Evolutionary conservation across 2,113 vertebrate species (phyloP), one percentile per base, ranked within the genome.

Genomic region (Athene cunicularia): DNA sequence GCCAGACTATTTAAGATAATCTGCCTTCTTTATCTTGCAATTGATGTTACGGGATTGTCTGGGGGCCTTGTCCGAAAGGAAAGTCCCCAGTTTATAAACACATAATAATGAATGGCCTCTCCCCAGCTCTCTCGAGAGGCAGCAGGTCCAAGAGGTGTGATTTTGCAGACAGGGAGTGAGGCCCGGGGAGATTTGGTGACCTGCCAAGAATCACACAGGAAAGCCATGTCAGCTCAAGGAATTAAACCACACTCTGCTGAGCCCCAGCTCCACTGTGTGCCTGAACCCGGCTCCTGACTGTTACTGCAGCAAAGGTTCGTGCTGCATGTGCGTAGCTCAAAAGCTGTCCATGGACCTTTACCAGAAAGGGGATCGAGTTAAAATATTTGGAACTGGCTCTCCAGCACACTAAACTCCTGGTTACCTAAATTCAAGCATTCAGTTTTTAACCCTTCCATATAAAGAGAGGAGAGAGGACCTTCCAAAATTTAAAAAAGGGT

Each of bases 121-220:
- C 83, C 89, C 27, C 60, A 45, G 53, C 86, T 75, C 86, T 75
- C 64, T 80, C 3, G 0, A 1, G 8, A 85, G 74, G 91, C 94
- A 79, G 89, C 73, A 84, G 93, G 86, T 96, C 86, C 8, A 0
- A 80, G 91, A 95, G 93, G 97, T 96, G 94, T 91, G 92, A 96
- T 93, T 96, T 88, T 90, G 77, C 83, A 97, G 94, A 85, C 89
- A 87, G 58, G 58, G 91, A 95, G n/a, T 59, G 93, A 96, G 89
- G 91, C 91, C 91, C 84, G 88, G 6, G 37, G 70, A 95, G 93
- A 96, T 90, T 89, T 96, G 96, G 93, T 89, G 60, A 87, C 86
- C 41, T 76, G 95, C 96, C 96, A 95, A 97, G 63, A 93, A 96
- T 96, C 93, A 97, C 86, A 97, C 80, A 97, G 95, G 94, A 97